Conservation (phyloP, 2,888 invertebrate species). For the Ectobius pallidus region DNA sequence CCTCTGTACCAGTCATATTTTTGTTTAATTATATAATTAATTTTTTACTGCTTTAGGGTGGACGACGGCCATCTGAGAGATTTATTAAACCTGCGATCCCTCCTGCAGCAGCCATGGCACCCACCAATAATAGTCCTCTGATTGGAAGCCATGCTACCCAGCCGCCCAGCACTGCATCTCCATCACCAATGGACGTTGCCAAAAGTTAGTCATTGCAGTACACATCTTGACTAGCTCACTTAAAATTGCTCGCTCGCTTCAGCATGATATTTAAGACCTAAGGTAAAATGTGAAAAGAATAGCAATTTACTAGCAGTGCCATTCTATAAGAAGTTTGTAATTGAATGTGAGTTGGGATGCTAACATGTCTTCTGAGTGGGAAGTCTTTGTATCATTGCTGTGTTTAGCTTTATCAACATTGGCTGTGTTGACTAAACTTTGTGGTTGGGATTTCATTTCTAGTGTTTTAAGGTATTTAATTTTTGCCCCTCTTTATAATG, state of each 20-base stretch:
- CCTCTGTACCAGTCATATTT: no score
- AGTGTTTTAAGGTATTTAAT: not conserved
- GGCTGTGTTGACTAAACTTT: slow-evolving; percentile 21
- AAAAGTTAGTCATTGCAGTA: slow-evolving; percentile 47
- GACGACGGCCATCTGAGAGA: slow-evolving; percentile 75
- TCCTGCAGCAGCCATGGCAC: slow-evolving; percentile 49
- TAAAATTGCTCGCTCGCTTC: slow-evolving; percentile 3
- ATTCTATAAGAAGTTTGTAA: not conserved
- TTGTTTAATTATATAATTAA: no score
- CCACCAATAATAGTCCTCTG: slow-evolving; percentile 15
- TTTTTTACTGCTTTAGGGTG: slow-evolving; percentile 45
- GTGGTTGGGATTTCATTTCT: slow-evolving; percentile 8
- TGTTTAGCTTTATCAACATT: slow-evolving; percentile 22
- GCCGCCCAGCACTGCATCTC: slow-evolving; percentile 49
- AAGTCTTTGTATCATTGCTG: slow-evolving; percentile 12
- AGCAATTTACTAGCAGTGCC: not conserved
- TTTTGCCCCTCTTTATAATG: not conserved
- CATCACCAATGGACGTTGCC: slow-evolving; percentile 56
- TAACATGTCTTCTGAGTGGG: slow-evolving; percentile 1
- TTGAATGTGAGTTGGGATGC: not conserved
- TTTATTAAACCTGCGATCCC: slow-evolving; percentile 89
- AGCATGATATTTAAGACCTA: slow-evolving; percentile 13
- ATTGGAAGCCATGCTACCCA: slow-evolving; percentile 38
- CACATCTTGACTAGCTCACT: not conserved
- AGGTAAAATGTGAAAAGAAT: not conserved